Percentiles rank a stretch among this genome's conserved stretches.
phyloP scores from a whole-genome alignment of 2,888 invertebrate genomes.

The Nineta flava region DNA sequence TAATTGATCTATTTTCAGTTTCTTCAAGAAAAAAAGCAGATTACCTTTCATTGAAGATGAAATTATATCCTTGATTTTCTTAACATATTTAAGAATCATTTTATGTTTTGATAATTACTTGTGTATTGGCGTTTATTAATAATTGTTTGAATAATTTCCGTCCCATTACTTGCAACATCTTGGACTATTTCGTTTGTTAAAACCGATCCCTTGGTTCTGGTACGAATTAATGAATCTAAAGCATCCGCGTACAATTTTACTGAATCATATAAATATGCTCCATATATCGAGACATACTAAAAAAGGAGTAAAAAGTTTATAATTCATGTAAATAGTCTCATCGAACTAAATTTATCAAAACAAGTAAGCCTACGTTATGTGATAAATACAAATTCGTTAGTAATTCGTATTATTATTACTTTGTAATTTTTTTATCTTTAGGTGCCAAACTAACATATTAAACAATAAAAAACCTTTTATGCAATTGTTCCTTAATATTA shows the following conservation, averaged over 20 bases:
- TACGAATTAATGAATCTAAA: conserved; percentile 48
- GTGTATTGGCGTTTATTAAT: conserved; percentile 69
- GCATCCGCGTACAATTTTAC: conserved; percentile 82
- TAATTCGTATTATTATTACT: too few species aligned
- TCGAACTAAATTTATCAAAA: too few species aligned
- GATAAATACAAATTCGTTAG: too few species aligned
- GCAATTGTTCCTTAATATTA: too few species aligned
- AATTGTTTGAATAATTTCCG: conserved; percentile 71
- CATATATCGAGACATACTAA: conserved; percentile 77
- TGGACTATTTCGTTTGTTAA: conserved; percentile 46
- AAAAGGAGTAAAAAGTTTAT: conserved; percentile 19
- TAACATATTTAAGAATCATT: neutral
- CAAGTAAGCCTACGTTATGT: too few species aligned
- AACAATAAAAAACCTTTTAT: too few species aligned
- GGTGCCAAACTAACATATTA: too few species aligned
- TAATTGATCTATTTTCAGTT: too few species aligned
- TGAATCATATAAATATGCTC: conserved; percentile 90
- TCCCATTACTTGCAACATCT: conserved; percentile 67
- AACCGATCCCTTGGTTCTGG: conserved; percentile 31
- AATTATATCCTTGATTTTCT: conserved; percentile 22
- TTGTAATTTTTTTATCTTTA: too few species aligned
- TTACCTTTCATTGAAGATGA: too few species aligned
- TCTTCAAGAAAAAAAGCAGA: too few species aligned
- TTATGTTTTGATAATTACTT: conserved; percentile 40
- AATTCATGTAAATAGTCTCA: neutral